Base-by-base conservation (phyloP, 2,888 invertebrate genomes). In the Hermaeophaga mercurialis region DNA sequence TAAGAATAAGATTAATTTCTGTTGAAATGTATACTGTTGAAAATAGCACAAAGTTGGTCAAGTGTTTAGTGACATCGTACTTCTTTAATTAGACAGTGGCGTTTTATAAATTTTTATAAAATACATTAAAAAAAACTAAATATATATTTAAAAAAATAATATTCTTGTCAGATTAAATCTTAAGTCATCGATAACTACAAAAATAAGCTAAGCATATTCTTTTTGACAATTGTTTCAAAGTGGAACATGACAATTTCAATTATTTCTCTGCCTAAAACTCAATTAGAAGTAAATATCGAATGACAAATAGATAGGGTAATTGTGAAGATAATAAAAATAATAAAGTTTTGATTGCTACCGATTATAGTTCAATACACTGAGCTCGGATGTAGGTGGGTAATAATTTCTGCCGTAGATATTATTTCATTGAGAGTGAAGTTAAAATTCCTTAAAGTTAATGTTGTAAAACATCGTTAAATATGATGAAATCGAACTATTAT, bases 1-100 rank as follows among this genome's bases (percentile, higher is more conserved):
- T 58, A 50, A 54, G 54, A 53, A 58, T 50, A 58, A 54, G 52
- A 52, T 52, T 52, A 52, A 43, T 52, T 43, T 44, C 52, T 48
- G 11, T 34, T 22, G 36, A 47, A 12, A 47, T 36, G 18, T 38
- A 48, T 26, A 11, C 28, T 48, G 38, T 38, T 19, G 14, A 44
- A 48, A 39, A 39, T 18, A 38, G 36, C 24, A 34, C 34, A 38
- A 48, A 39, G 48, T 48, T 26, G 38, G 38, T 24, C 38, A 39
- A 48, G 38, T 44, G 44, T 22, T 19, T 18, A 11, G 34, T 34
- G 34, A 47, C 47, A 47, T 24, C 12, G 4, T 8, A 31, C 5
- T 31, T 12, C 11, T 31, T 31, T 31, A 31, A 12, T 31, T 31
- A 9, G 6, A 9, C 31, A 31, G 31, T 31, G 12, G 31, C 31